Conservation (phyloP, 2,113 vertebrate genomes). For the Sisor rabdophorus region DNA sequence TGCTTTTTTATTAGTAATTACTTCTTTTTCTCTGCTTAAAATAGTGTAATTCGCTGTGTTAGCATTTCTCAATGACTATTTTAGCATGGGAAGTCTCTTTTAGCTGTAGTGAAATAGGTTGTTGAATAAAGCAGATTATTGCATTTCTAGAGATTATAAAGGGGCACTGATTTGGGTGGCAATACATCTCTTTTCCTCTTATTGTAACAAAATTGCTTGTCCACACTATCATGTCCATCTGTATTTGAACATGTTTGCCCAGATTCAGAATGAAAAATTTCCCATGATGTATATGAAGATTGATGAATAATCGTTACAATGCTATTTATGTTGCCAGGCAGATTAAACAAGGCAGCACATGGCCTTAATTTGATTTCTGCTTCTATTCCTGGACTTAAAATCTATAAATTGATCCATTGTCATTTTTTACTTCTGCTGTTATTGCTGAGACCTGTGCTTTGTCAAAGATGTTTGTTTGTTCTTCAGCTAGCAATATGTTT, state of each 20-base stretch:
- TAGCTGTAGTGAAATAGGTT: neutral
- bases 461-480: neutral
- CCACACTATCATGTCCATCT: neutral
- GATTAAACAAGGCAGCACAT: conserved; percentile 12
- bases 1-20: neutral
- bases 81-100: neutral
- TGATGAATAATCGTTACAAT: conserved; percentile 51
- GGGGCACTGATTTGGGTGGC: neutral
- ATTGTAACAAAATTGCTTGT: neutral
- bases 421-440: neutral
- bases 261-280: neutral
- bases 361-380: conserved; percentile 46
- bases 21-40: neutral
- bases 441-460: neutral
- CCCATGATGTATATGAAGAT: conserved; percentile 45
- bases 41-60: neutral
- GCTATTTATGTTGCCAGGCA: conserved; percentile 44
- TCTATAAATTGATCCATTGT: conserved; percentile 52
- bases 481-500: neutral
- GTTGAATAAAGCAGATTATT: neutral
- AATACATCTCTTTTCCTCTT: neutral
- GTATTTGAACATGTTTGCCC: neutral
- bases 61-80: neutral
- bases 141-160: neutral
- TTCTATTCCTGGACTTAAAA: conserved; percentile 32